A percentile compares a stretch with the other conserved stretches of the same genome.
Evolutionary conservation across 2,797 vertebrate species (phyloP).

Genomic region (Oreonectes daqikongensis): DNA sequence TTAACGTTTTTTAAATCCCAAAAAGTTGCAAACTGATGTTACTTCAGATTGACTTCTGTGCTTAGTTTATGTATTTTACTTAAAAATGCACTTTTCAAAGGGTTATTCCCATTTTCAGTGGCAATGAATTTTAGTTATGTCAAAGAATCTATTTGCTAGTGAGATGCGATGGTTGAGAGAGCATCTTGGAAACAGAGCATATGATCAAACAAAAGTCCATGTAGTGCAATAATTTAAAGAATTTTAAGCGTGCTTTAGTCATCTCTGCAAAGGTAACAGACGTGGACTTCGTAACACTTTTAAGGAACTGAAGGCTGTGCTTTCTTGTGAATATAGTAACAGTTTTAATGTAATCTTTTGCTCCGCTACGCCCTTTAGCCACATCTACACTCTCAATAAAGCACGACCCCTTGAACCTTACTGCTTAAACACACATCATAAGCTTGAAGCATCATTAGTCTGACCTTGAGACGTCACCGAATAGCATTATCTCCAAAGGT

Average conservation of each 20-base stretch:
- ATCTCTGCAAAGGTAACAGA: background rate
- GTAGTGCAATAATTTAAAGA: too few species aligned
- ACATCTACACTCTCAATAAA: background rate
- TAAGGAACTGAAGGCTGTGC: background rate
- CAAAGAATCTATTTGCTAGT: background rate
- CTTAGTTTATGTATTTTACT: background rate
- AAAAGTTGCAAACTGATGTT: too few species aligned
- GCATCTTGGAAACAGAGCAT: background rate
- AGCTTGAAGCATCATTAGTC: conserved; percentile 4
- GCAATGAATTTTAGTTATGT: background rate
- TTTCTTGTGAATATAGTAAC: background rate
- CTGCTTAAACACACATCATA: background rate
- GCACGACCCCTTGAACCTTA: background rate
- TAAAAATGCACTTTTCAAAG: background rate
- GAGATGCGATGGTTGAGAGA: background rate
- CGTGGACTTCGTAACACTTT: background rate
- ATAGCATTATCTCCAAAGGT: conserved; percentile 13
- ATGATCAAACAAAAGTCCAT: too few species aligned
- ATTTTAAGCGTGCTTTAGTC: background rate
- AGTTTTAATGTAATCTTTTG: background rate
- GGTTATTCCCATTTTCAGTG: background rate
- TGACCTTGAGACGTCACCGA: background rate
- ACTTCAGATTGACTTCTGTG: background rate
- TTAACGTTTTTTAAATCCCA: too few species aligned
- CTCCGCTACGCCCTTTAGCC: background rate